Percentiles rank a stretch among this genome's conserved stretches.
Conservation (phyloP, 2,113 vertebrate genomes). For the Spermophilus dauricus region DNA sequence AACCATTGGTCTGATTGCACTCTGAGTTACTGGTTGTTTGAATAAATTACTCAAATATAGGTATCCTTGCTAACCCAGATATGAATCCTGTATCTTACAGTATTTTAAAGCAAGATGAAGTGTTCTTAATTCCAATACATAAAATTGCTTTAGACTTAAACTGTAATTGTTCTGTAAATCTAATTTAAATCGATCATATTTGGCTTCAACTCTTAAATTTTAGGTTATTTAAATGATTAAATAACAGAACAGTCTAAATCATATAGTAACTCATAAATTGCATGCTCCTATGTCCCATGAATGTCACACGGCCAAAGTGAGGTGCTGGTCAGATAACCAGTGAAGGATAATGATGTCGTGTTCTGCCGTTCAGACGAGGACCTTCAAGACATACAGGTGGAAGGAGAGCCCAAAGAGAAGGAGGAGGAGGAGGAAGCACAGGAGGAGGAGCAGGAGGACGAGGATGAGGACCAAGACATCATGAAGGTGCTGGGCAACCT, state of each 20-base stretch:
- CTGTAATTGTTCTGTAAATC: neutral
- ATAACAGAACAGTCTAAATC: neutral
- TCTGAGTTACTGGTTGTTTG: neutral
- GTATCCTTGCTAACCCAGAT: neutral
- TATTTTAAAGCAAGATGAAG: neutral
- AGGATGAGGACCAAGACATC: constrained; percentile 92
- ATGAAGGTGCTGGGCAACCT: constrained; percentile 96
- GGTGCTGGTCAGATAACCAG: neutral
- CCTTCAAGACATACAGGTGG: constrained; percentile 59
- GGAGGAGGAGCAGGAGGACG: constrained; percentile 83
- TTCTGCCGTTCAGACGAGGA: constrained; percentile 77
- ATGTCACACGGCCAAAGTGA: neutral
- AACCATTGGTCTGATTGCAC: too few relatives aligned
- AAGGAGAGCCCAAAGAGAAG: constrained; percentile 82
- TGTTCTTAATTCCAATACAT: neutral
- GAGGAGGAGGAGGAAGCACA: constrained; percentile 82
- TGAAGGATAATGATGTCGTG: rapidly evolving
- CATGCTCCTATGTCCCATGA: rapidly evolving
- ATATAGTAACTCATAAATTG: neutral
- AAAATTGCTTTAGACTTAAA: neutral
- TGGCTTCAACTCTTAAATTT: neutral
- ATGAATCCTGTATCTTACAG: too few relatives aligned
- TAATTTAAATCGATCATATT: neutral
- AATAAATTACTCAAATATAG: neutral
- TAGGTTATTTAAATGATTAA: neutral